Conservation (phyloP, 2,797 vertebrate species). For the Danio aesculapii region DNA sequence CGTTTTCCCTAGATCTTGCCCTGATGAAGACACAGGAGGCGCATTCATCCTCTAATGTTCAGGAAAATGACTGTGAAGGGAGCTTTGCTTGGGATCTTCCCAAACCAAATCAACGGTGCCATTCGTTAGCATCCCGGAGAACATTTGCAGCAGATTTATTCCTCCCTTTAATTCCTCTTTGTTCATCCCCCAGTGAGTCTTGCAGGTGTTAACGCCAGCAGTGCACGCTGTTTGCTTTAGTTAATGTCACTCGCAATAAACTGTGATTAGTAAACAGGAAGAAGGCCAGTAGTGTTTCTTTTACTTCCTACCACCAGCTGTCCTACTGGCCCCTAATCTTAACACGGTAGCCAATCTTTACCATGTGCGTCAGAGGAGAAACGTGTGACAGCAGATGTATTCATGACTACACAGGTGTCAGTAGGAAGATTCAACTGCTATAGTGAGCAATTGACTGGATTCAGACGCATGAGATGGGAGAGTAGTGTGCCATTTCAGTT, state of each 20-base stretch:
- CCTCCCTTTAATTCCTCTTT: not conserved
- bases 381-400: not conserved
- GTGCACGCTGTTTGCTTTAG: not conserved
- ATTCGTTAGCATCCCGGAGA: not conserved
- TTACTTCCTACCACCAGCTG: not conserved
- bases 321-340: not conserved
- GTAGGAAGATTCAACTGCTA: not conserved
- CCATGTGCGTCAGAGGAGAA: not conserved
- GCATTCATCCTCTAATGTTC: conserved; percentile 40
- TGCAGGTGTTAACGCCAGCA: conserved; percentile 2
- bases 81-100: conserved; percentile 28
- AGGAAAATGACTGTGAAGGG: conserved; percentile 20
- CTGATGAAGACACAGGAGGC: conserved; percentile 40
- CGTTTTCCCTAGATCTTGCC: conserved; percentile 9
- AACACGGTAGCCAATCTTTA: not conserved
- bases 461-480: too few relatives aligned
- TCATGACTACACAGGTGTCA: not conserved
- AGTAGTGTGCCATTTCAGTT: not conserved
- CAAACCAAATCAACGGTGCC: conserved; percentile 8
- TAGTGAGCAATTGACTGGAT: too few relatives aligned
- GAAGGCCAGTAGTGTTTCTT: not conserved
- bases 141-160: conserved; percentile 11
- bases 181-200: not conserved
- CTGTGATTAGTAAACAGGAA: conserved; percentile 32
- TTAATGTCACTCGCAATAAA: conserved; percentile 12